Base-by-base conservation (phyloP, 2,888 invertebrate genomes). In the Tyria jacobaeae region DNA sequence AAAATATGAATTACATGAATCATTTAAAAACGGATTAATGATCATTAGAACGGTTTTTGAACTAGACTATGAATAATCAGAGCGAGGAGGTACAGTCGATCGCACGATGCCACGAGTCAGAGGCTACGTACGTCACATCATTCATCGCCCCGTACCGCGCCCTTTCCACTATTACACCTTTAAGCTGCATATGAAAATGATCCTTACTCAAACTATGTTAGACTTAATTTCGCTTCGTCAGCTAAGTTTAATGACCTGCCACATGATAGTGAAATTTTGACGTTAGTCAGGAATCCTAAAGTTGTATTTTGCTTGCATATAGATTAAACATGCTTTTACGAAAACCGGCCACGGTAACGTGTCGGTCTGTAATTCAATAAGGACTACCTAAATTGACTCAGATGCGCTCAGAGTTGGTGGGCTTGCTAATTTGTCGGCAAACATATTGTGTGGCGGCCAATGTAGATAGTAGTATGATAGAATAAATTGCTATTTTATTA, bases 351-450 rank as follows among this genome's bases (percentile, higher is more conserved):
- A 68, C 79, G 80, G 88, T 88, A 90, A 92, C 86, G 90, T 91
- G 91, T 88, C 83, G 86, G 90, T 80, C 81, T 85, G 89, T 92
- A 91, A 92, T 91, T 92, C 89, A 92, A 92, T 92, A 91, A 92
- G 89, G 90, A 85, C 87, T 86, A 84, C 89, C 90, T 84, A 91
- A 92, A 91, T 92, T 91, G 90, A 90, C 88, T 91, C 86, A 84
- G 89, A 92, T 91, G 90, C 85, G 88, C 81, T 83, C 79, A 75
- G 85, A 88, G 90, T 90, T 88, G 90, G 89, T 82, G 89, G 88
- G 60, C 75, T 79, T 78, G 82, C 87, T 89, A 91, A 91, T 91
- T 92, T 90, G 90, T 88, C 89, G 76, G 88, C 86, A 89, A 91
- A 92, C 89, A 89, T 89, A 89, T 89, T 89, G 88, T 88, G 88